Evolutionary conservation across 2,113 vertebrate species (phyloP).

Genomic region (Oxyruncus cristatus): DNA sequence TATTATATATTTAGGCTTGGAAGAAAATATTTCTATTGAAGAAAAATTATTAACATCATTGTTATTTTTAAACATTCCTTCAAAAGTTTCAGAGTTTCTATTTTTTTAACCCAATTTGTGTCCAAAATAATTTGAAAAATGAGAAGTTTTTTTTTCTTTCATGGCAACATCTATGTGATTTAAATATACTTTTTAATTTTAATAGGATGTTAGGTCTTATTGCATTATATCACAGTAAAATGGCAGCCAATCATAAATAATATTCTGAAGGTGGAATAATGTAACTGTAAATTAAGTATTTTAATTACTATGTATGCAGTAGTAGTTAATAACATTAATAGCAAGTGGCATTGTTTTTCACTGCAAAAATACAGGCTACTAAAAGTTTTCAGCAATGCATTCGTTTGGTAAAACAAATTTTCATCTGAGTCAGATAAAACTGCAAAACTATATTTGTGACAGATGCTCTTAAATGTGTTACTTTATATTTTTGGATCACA

Average conservation of each 20-base stretch:
- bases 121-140: background rate
- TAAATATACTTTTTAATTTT: background rate
- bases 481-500: background rate
- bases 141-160: background rate
- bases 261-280: background rate
- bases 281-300: background rate
- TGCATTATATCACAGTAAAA: background rate
- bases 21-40: background rate
- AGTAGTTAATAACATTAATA: background rate
- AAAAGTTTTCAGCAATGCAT: background rate
- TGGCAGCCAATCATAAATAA: background rate
- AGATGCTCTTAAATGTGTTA: background rate
- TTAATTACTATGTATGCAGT: background rate
- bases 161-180: background rate
- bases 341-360: background rate
- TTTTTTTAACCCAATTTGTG: background rate
- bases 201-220: background rate
- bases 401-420: background rate
- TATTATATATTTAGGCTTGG: background rate
- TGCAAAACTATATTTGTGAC: background rate
- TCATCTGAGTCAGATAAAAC: background rate
- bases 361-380: background rate
- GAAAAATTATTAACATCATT: rapidly evolving
- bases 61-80: background rate
- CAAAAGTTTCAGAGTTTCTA: background rate